Evolutionary conservation across 2,888 invertebrate species (phyloP).

Genomic region (Bombylius major): DNA sequence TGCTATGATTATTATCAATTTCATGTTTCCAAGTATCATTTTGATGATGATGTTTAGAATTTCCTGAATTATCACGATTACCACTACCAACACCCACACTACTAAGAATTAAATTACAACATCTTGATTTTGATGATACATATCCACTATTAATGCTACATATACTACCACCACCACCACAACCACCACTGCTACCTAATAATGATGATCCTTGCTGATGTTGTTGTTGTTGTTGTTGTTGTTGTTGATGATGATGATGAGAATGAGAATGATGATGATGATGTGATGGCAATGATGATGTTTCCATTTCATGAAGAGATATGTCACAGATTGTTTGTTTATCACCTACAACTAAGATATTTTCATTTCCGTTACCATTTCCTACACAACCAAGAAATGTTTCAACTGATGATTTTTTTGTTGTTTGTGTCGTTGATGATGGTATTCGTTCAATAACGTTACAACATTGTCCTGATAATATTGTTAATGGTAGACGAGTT

Average conservation of each 20-base stretch:
- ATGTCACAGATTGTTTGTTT: constrained; percentile 8
- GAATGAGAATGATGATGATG: too few relatives aligned
- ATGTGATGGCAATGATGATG: not conserved
- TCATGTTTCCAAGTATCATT: constrained; percentile 4
- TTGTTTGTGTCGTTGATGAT: constrained; percentile 1
- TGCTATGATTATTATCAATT: constrained; percentile 13
- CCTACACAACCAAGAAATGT: constrained; percentile 8
- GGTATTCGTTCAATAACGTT: not conserved
- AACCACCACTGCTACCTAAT: too few relatives aligned
- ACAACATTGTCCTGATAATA: not conserved
- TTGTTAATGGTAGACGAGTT: constrained; percentile 3
- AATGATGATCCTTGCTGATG: not conserved
- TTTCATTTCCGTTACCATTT: not conserved
- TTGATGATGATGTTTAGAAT: not conserved
- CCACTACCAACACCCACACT: constrained; percentile 13
- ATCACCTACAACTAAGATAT: constrained; percentile 8
- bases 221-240: not conserved
- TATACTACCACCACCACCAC: constrained; percentile 13
- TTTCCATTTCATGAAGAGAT: constrained; percentile 9
- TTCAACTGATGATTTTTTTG: constrained; percentile 7
- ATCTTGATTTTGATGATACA: constrained; percentile 19
- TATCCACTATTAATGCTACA: constrained; percentile 20
- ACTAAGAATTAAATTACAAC: constrained; percentile 27
- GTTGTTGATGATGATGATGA: not conserved
- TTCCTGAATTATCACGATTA: not conserved